Conservation (phyloP, 2,888 invertebrate genomes). For the Ganaspis brasiliensis region DNA sequence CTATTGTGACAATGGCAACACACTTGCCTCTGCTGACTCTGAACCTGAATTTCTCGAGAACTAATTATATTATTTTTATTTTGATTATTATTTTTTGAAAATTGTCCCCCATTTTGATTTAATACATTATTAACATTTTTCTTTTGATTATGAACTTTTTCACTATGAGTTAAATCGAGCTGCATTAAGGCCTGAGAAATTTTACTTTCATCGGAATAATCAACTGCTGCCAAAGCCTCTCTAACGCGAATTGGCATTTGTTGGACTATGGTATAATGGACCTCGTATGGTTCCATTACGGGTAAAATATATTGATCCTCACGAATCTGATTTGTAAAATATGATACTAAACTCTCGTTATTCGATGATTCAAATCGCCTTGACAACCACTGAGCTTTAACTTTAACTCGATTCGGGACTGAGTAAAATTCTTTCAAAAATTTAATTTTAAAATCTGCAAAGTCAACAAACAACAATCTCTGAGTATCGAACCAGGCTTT, state of each 20-base stretch:
- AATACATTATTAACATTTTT: neutral
- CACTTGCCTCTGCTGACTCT: too few species aligned
- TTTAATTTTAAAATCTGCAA: slow-evolving; percentile 7
- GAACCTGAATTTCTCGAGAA: too few species aligned
- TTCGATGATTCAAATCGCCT: neutral
- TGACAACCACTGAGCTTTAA: slow-evolving; percentile 42
- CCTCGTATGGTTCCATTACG: slow-evolving; percentile 22
- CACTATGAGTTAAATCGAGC: neutral
- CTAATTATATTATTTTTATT: neutral
- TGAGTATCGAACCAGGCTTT: slow-evolving; percentile 42
- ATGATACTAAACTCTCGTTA: slow-evolving; percentile 39
- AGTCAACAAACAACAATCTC: neutral
- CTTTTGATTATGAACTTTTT: neutral
- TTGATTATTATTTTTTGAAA: too few species aligned
- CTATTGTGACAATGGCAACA: too few species aligned
- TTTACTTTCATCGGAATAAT: slow-evolving; percentile 1
- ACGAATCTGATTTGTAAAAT: slow-evolving; percentile 37
- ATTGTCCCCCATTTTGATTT: too few species aligned
- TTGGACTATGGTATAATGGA: slow-evolving; percentile 46
- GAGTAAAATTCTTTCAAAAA: slow-evolving; percentile 46
- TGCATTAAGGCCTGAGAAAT: neutral
- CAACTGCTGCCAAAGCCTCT: slow-evolving; percentile 13
- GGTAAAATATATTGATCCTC: slow-evolving; percentile 45
- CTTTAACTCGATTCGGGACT: slow-evolving; percentile 43
- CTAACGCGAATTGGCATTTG: slow-evolving; percentile 41